Evolutionary conservation across 2,797 vertebrate species (phyloP), one percentile per base, ranked within the genome.

Genomic region (Catostomus latipinnis): DNA sequence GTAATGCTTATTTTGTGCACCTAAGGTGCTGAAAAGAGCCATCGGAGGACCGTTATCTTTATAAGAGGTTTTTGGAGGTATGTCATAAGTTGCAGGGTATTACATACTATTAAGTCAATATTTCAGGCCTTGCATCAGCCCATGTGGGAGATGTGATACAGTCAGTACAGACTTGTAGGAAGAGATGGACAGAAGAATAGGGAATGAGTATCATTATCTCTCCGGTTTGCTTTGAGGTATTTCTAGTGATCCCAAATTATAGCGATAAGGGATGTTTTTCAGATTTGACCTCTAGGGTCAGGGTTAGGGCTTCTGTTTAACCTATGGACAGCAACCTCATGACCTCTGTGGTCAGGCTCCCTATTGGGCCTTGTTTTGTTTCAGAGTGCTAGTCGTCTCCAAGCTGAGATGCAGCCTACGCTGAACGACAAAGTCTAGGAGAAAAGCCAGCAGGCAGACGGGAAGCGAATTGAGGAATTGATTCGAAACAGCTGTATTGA

Each of bases 61-160:
- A 22, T 22, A 22, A 22, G 22, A 22, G 22, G 4, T 69, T 69
- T 1, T 12, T 43, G 13, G 9, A 74, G 11, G 22, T 61, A 52
- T 88, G 86, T 88, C 81, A 87, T 87, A 87, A 85, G 76, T 80
- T 57, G 22, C 5, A 13, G 45, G 63, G 16, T 76, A 45, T 91
- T 87, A 84, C 86, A 13, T 54, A 13, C 80, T 77, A 63, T 91
- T 88, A 86, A 87, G 88, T 89, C 75, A 82, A 88, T 88, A 88
- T 92, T 91, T 92, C 88, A 89, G 68, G 54, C 72, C 78, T 91
- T 92, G 89, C 89, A 82, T 92, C 89, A 92, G 89, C 68, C 73
- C 54, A 67, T 48, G 66, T 63, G 71, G 81, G 84, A 86, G 70
- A 34, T 2, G 34, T 9, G 46, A 78, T 45, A 7, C 13, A 61